Evolutionary conservation across 2,113 vertebrate species (phyloP).

Genomic region (Fukomys damarensis): DNA sequence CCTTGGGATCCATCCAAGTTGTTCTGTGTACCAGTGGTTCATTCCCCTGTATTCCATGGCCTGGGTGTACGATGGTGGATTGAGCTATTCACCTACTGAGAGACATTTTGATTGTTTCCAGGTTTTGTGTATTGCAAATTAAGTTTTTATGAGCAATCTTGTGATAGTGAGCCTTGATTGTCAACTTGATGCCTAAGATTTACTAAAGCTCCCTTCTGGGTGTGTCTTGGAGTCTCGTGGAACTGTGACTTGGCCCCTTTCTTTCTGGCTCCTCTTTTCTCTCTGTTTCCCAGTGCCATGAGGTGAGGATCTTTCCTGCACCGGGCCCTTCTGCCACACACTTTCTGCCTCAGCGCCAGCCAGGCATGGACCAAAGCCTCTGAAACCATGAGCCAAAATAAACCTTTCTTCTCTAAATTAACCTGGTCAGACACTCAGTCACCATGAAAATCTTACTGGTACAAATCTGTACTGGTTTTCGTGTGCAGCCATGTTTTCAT

Average conservation of each 20-base stretch:
- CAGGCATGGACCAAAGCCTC: not conserved
- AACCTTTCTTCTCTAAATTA: not conserved
- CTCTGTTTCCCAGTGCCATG: not conserved
- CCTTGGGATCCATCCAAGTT: not conserved
- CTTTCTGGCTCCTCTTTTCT: not conserved
- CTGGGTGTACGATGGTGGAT: not conserved
- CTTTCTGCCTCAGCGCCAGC: not conserved
- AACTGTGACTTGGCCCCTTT: not conserved
- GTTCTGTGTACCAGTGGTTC: no score
- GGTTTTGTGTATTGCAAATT: not conserved
- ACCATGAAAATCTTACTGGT: not conserved
- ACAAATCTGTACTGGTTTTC: not conserved
- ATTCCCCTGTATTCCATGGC: not conserved
- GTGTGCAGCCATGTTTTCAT: not conserved
- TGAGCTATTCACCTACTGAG: not conserved
- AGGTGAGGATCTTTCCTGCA: not conserved
- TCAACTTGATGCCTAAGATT: not conserved
- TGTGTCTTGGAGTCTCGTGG: not conserved
- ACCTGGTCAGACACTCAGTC: not conserved
- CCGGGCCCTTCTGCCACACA: not conserved
- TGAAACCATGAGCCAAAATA: not conserved
- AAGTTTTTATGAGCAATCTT: not conserved
- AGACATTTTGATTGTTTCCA: not conserved
- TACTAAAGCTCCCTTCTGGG: not conserved
- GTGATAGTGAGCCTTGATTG: not conserved